phyloP scores from a whole-genome alignment of 1,140 invertebrate species.

The Triops cancriformis region DNA sequence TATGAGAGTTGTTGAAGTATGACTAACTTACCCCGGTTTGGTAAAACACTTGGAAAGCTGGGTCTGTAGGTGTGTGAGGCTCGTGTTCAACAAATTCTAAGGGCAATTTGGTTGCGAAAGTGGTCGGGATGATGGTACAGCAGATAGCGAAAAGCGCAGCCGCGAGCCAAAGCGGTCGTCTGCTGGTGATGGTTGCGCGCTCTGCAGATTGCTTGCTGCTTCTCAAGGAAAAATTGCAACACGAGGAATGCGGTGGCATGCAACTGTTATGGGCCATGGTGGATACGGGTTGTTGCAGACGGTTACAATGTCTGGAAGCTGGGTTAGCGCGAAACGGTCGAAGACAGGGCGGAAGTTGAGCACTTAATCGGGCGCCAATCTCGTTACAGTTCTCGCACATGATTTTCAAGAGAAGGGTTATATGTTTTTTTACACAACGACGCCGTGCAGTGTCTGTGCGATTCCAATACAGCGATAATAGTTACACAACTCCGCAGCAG shows the following conservation, averaged over 20 bases:
- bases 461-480: neutral
- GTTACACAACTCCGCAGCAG: neutral
- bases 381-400: constrained; percentile 13
- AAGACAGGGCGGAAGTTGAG: constrained; percentile 8
- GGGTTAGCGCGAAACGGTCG: neutral
- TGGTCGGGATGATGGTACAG: constrained; percentile 7
- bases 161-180: constrained; percentile 2
- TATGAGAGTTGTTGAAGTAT: neutral
- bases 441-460: neutral
- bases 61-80: constrained; percentile 21
- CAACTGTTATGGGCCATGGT: neutral
- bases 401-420: neutral
- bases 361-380: constrained; percentile 9
- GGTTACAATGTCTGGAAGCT: neutral
- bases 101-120: constrained; percentile 20
- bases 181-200: neutral
- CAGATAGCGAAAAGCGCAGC: neutral
- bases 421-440: no score
- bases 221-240: neutral
- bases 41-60: constrained; percentile 27
- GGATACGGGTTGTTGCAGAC: neutral
- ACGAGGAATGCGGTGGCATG: neutral
- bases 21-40: constrained; percentile 20
- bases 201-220: neutral
- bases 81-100: constrained; percentile 25